These are phyloP conservation scores for Dufourea novaeangliae DNA, from an alignment of 1,140 invertebrate genomes.

Conservation along the genomic window DNA sequence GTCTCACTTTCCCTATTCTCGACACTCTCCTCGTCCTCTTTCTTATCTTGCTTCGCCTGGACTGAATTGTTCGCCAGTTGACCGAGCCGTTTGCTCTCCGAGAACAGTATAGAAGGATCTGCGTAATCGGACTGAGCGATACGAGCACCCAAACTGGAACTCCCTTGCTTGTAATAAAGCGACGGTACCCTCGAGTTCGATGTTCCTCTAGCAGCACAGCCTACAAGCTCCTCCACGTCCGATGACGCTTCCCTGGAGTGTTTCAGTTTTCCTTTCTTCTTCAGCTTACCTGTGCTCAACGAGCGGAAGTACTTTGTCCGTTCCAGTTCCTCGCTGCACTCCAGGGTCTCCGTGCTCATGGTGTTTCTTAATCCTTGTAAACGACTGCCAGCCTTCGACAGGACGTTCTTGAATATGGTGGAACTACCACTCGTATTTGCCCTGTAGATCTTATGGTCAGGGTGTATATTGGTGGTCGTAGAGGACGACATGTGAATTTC, in stretches of 20 bases:
- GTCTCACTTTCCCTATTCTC: conserved; percentile 77
- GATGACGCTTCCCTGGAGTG: conserved; percentile 69
- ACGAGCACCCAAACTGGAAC: conserved; percentile 90
- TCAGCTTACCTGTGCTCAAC: conserved; percentile 67
- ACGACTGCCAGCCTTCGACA: conserved; percentile 75
- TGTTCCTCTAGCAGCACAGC: conserved; percentile 59
- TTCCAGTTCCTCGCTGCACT: conserved; percentile 75
- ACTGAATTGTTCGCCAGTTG: not conserved
- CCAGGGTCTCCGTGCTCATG: conserved; percentile 78
- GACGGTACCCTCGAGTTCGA: conserved; percentile 55
- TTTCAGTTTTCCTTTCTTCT: conserved; percentile 67
- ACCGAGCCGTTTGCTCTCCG: conserved; percentile 72
- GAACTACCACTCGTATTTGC: conserved; percentile 71
- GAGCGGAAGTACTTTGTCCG: conserved; percentile 71
- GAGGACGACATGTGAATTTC: conserved; percentile 76
- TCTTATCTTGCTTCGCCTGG: conserved; percentile 24
- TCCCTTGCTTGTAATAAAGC: conserved; percentile 88
- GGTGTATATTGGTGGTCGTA: conserved; percentile 83
- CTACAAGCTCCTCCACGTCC: conserved; percentile 73
- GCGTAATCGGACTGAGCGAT: conserved; percentile 94
- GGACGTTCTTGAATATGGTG: conserved; percentile 70
- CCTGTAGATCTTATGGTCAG: conserved; percentile 90
- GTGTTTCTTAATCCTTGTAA: conserved; percentile 76
- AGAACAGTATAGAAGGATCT: conserved; percentile 87
- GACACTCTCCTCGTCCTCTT: conserved; percentile 36